These are phyloP conservation scores for Marasmarcha lunaedactyla DNA, from an alignment of 2,888 invertebrate species.

Conservation along the genomic window DNA sequence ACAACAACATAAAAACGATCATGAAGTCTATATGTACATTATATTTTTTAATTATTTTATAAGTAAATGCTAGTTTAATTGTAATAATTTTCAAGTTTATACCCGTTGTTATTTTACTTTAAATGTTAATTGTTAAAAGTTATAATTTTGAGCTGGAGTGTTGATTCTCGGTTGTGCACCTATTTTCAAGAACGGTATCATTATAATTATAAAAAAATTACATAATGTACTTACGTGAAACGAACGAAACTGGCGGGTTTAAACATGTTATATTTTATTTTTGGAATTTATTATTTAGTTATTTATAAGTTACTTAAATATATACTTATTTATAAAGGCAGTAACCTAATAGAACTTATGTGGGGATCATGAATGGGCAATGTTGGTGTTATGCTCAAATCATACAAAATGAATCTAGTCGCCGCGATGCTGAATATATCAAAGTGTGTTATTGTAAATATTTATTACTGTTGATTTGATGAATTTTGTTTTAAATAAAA, in stretches of 20 bases:
- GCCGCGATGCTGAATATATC: conserved; percentile 22
- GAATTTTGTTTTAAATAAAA: conserved; percentile 19
- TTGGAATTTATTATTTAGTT: conserved; percentile 15
- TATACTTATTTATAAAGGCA: conserved; percentile 15
- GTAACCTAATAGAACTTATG: conserved; percentile 22
- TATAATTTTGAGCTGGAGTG: conserved; percentile 27
- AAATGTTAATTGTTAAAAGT: conserved; percentile 3
- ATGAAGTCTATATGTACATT: no score
- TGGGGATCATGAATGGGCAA: conserved; percentile 30
- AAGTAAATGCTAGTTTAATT: not conserved
- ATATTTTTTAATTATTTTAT: not conserved
- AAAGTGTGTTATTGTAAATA: conserved; percentile 15
- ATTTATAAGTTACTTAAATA: conserved; percentile 1
- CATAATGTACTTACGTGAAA: conserved; percentile 16
- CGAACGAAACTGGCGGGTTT: conserved; percentile 30
- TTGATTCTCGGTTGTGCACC: conserved; percentile 24
- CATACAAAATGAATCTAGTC: conserved; percentile 51
- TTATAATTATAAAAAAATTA: conserved; percentile 28
- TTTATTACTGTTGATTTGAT: conserved; percentile 22
- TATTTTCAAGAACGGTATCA: conserved; percentile 30
- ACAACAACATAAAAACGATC: no score
- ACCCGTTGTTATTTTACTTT: not conserved
- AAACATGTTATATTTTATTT: conserved; percentile 18
- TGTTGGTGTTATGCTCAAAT: conserved; percentile 31
- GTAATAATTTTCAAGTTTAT: not conserved